Evolutionary conservation across 2,888 invertebrate species (phyloP), one percentile per base, ranked within the genome.

Genomic region (Drosophila melanosoma): DNA sequence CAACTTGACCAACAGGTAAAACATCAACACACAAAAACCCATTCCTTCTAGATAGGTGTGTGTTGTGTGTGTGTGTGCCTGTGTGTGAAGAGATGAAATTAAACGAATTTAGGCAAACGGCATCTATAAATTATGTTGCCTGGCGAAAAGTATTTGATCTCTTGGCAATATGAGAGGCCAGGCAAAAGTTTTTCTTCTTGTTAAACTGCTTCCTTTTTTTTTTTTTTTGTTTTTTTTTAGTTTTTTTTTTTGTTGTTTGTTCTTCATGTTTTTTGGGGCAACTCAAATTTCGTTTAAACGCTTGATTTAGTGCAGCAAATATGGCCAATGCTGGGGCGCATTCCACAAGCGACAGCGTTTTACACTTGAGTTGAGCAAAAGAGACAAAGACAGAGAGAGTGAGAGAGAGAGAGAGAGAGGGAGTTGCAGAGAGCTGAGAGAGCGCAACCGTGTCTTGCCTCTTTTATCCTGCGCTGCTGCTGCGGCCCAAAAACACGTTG

Each of bases 61-160:
- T 20, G 49, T 32, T 49, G 32, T 45, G 45, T 38, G 56, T 38
- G 62, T 40, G 42, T 12, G 60, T 11, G 38, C 20, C n/a, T 67
- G 75, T 54, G 79, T 71, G 80, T 65, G 74, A 66, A 63, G 70
- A 75, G 66, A 64, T 75, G 83, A 87, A 87, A 89, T 89, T 87
- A 89, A 87, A 88, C 88, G 90, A 85, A 87, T 87, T 87, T 85
- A 89, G 88, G 83, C 86, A 87, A 87, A 85, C 88, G 90, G 88
- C 83, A 88, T 87, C 90, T 87, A 87, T 87, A 89, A 89, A 87
- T 87, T 87, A 88, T 87, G 82, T 70, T 73, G 79, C 45, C 68
- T 76, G 80, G 74, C 79, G 65, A 79, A 76, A 73, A 76, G 72
- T 79, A 81, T 81, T 76, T 78, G 74, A 77, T 79, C 73, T 69